Percentiles rank a stretch among this genome's conserved stretches.
phyloP scores from a whole-genome alignment of 2,888 invertebrate species.

The Lucinisca nassula region DNA sequence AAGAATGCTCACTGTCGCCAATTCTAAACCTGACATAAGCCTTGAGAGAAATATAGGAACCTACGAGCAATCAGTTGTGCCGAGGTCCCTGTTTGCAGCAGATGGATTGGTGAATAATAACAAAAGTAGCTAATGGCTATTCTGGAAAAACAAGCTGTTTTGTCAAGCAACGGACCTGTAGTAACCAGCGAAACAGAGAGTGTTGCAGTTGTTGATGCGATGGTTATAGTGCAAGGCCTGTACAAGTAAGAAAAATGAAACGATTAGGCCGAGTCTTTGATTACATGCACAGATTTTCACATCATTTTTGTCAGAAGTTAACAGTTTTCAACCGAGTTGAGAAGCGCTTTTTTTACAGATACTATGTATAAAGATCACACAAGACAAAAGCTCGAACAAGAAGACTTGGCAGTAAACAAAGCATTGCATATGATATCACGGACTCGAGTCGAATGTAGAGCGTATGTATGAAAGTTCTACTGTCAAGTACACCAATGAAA shows the following conservation, averaged over 20 bases:
- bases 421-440: neutral
- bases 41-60: conserved; percentile 1
- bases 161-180: neutral
- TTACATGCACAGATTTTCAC: neutral
- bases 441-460: neutral
- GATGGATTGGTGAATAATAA: neutral
- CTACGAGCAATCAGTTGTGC: conserved; percentile 23
- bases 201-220: too few species aligned
- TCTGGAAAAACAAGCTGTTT: neutral
- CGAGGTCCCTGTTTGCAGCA: conserved; percentile 11
- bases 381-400: neutral
- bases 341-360: neutral
- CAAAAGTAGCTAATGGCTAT: conserved; percentile 24
- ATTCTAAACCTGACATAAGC: conserved; percentile 29
- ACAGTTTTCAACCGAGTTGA: neutral
- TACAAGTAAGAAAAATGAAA: too few species aligned
- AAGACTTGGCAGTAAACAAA: too few species aligned
- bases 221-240: neutral
- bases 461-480: neutral
- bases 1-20: conserved; percentile 14
- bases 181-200: neutral
- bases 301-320: neutral
- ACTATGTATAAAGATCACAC: neutral
- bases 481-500: neutral
- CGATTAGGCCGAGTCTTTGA: neutral